Evolutionary conservation across 2,888 invertebrate species (phyloP).

Genomic region (Antheraea assamensis): DNA sequence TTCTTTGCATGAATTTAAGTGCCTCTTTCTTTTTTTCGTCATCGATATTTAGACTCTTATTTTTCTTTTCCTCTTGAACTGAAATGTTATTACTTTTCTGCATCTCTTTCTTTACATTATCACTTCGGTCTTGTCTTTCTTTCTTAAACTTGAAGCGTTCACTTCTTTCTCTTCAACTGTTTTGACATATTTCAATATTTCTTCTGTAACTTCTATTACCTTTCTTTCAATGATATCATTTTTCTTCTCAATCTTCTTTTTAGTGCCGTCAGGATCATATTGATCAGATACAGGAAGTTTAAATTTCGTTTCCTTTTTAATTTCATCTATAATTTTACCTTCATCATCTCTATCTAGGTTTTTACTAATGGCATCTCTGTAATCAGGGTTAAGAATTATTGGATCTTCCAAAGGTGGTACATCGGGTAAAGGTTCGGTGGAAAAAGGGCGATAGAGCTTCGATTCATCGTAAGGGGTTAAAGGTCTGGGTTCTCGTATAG

Average conservation of each 20-base stretch:
- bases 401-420: conserved; percentile 66
- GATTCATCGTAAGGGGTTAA: conserved; percentile 43
- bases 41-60: conserved; percentile 15
- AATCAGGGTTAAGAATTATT: conserved; percentile 63
- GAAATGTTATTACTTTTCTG: conserved; percentile 13
- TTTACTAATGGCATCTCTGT: conserved; percentile 54
- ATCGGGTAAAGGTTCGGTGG: conserved; percentile 57
- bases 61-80: not conserved
- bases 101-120: conserved; percentile 18
- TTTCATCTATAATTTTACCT: conserved; percentile 39
- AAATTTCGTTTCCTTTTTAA: conserved; percentile 45
- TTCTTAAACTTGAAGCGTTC: conserved; percentile 27
- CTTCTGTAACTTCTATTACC: conserved; percentile 20
- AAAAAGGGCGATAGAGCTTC: conserved; percentile 66
- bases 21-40: conserved; percentile 34
- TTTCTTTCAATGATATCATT: conserved; percentile 28
- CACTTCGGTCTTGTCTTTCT: conserved; percentile 17
- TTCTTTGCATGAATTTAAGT: conserved; percentile 43
- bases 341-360: conserved; percentile 30
- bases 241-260: conserved; percentile 30
- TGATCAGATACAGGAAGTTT: conserved; percentile 68
- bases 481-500: conserved; percentile 15
- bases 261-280: conserved; percentile 60
- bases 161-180: conserved; percentile 29
- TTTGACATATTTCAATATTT: conserved; percentile 25